Evolutionary conservation across 1,140 invertebrate species (phyloP).

Genomic region (Diprion similis): DNA sequence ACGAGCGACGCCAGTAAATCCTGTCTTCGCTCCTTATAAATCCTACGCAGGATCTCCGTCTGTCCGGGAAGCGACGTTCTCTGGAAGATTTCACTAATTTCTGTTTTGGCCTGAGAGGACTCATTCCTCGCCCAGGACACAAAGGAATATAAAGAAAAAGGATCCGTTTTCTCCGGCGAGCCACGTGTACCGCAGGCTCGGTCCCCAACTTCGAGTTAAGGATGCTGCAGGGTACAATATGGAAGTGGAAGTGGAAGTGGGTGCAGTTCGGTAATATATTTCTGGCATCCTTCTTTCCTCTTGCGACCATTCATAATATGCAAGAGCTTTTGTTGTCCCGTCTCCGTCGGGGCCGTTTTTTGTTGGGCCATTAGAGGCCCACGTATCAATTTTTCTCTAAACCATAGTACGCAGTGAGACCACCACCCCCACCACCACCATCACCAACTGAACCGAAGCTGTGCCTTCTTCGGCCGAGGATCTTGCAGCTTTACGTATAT

Average conservation of each 20-base stretch:
- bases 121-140: constrained; percentile 2
- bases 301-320: constrained; percentile 58
- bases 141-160: constrained; percentile 1
- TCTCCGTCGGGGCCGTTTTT: constrained; percentile 49
- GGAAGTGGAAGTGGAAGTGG: constrained; percentile 38
- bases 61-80: not conserved
- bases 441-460: too few relatives aligned
- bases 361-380: constrained; percentile 52
- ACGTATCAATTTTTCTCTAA: constrained; percentile 58
- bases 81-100: not conserved
- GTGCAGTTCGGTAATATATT: constrained; percentile 54
- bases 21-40: constrained; percentile 2
- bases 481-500: too few relatives aligned
- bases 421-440: too few relatives aligned
- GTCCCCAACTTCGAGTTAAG: not conserved
- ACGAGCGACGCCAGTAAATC: constrained; percentile 1
- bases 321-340: constrained; percentile 52
- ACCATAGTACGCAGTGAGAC: not conserved
- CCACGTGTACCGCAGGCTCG: not conserved
- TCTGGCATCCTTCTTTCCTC: constrained; percentile 52
- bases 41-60: not conserved
- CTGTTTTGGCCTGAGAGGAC: not conserved
- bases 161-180: not conserved
- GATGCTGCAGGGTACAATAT: not conserved
- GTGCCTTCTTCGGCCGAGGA: too few relatives aligned